These are phyloP conservation scores for Cyclophora punctaria DNA, from an alignment of 2,888 invertebrate genomes.

Conservation along the genomic window DNA sequence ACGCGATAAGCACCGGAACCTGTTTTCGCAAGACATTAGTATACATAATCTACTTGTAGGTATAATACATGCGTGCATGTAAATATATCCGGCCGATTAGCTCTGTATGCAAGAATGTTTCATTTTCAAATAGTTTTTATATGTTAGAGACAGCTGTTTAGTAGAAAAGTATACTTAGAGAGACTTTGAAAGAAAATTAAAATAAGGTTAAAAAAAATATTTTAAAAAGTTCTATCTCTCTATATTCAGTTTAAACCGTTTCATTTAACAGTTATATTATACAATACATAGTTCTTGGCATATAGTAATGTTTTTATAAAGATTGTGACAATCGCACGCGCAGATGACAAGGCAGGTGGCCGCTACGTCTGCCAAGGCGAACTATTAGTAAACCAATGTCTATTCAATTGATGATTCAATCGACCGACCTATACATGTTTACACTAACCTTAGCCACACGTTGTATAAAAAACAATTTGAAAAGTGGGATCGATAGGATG, in stretches of 20 bases:
- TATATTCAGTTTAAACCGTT: no score
- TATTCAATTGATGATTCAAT: conserved; percentile 19
- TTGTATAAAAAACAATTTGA: no score
- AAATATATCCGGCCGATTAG: conserved; percentile 14
- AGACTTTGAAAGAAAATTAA: no score
- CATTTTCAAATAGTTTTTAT: neutral
- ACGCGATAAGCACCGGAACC: conserved; percentile 51
- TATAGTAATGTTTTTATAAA: conserved; percentile 1
- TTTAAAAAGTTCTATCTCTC: no score
- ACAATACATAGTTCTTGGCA: neutral
- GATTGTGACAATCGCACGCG: neutral
- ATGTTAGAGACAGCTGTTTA: no score
- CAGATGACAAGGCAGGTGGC: conserved; percentile 16
- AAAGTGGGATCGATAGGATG: no score
- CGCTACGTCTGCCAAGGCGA: conserved; percentile 24
- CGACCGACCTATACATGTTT: neutral
- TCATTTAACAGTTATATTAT: no score
- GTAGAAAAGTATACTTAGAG: no score
- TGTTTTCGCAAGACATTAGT: conserved; percentile 37
- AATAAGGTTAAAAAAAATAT: no score
- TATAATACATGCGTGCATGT: conserved; percentile 24
- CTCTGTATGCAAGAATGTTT: conserved; percentile 7
- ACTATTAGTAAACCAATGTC: conserved; percentile 25
- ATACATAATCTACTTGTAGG: no score
- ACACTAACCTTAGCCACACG: no score